phyloP scores from a whole-genome alignment of 2,797 vertebrate genomes.

The Linurgus olivaceus region DNA sequence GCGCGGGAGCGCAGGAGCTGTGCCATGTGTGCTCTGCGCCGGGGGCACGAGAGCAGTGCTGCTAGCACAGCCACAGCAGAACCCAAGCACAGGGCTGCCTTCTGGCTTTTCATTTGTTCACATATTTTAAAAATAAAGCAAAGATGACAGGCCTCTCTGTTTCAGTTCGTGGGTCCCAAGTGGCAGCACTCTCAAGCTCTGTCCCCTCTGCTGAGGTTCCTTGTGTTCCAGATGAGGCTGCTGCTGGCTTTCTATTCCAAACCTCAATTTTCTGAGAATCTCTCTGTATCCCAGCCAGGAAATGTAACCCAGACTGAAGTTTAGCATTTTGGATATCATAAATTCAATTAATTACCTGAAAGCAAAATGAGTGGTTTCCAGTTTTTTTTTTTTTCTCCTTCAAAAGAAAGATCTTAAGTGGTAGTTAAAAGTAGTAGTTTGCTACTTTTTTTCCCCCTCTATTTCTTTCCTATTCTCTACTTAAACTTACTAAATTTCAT shows the following conservation, averaged over 20 bases:
- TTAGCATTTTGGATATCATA: neutral
- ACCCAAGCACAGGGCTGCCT: neutral
- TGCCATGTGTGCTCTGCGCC: constrained; percentile 1
- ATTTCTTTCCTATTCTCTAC: neutral
- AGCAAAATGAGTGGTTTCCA: neutral
- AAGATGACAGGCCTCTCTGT: neutral
- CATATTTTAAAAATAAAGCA: neutral
- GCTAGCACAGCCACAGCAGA: neutral
- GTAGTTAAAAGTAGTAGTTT: neutral
- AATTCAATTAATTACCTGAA: neutral
- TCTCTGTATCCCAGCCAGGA: constrained; percentile 1
- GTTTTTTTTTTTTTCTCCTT: neutral
- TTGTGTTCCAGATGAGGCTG: neutral
- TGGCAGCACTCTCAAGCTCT: neutral
- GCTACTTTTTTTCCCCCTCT: neutral
- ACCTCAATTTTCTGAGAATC: neutral
- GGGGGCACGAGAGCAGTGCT: neutral
- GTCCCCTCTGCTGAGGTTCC: constrained; percentile 1
- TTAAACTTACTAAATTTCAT: neutral
- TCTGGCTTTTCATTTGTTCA: neutral
- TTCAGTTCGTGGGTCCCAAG: neutral
- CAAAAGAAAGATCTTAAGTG: neutral
- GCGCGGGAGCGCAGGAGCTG: neutral
- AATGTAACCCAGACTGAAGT: neutral
- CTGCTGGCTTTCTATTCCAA: constrained; percentile 33